Conservation (phyloP, 2,888 invertebrate genomes). For the Xestia rhomboidea region DNA sequence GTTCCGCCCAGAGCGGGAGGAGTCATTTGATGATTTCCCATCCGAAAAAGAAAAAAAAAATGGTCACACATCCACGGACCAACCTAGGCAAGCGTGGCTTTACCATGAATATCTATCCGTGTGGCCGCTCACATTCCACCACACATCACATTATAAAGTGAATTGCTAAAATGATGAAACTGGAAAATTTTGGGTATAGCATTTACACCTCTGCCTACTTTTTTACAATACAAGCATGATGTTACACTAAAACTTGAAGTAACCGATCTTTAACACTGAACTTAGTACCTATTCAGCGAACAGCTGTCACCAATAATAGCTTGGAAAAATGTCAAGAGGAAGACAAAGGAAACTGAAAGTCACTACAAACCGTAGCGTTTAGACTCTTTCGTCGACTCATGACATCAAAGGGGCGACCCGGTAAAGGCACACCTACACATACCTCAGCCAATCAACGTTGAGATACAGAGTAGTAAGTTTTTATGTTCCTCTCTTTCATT, state of each 20-base stretch:
- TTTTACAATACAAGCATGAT: neutral
- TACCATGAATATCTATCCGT: neutral
- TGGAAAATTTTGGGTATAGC: neutral
- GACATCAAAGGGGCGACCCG: conserved; percentile 33
- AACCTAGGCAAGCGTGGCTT: no score
- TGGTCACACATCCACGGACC: neutral
- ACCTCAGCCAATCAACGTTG: conserved; percentile 35
- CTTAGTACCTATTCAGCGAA: conserved; percentile 5
- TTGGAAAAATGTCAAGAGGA: conserved; percentile 32
- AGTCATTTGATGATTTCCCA: no score
- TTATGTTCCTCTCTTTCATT: conserved; percentile 41
- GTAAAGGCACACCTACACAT: neutral
- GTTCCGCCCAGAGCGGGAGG: no score
- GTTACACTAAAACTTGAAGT: neutral
- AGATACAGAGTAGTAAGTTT: conserved; percentile 36
- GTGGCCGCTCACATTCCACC: neutral
- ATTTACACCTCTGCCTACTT: neutral
- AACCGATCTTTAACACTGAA: neutral
- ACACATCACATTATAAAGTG: neutral
- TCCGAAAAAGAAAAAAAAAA: no score
- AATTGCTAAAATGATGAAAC: neutral
- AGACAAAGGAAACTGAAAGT: conserved; percentile 55
- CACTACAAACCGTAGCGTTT: conserved; percentile 32
- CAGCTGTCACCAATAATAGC: conserved; percentile 43
- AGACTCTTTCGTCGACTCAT: conserved; percentile 44